Evolutionary conservation across 2,113 vertebrate species (phyloP).

Genomic region (Dryoscopus gambensis): DNA sequence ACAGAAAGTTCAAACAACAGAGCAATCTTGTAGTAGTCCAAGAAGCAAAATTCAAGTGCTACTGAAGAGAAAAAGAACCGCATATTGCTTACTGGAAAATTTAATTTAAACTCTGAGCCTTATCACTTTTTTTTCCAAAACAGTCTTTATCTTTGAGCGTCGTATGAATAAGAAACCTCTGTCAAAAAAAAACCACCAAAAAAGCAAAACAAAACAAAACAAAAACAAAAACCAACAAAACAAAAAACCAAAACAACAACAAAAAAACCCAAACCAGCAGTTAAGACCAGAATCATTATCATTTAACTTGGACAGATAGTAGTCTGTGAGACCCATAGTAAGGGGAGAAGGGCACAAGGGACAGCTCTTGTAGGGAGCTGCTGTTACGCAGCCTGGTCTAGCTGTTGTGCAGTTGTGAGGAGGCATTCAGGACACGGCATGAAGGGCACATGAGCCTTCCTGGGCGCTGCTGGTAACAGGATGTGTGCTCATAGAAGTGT

Average conservation of each 20-base stretch:
- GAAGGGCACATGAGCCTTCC: background rate
- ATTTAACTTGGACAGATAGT: background rate
- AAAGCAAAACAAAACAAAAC: background rate
- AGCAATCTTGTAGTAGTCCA: background rate
- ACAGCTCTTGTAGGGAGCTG: background rate
- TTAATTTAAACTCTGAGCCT: background rate
- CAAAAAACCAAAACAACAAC: no score
- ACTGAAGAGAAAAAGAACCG: background rate
- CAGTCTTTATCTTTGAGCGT: background rate
- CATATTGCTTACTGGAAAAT: background rate
- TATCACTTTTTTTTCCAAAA: background rate
- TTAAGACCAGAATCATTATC: background rate
- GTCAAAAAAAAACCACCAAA: background rate
- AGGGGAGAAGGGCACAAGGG: background rate
- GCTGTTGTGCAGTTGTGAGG: background rate
- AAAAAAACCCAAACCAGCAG: no score
- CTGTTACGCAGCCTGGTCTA: background rate
- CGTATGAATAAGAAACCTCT: background rate
- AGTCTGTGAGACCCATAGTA: background rate
- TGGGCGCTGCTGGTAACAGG: background rate
- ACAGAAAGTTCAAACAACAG: background rate
- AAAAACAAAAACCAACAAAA: background rate
- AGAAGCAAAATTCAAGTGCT: background rate
- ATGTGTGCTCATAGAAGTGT: accelerated
- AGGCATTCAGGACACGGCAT: background rate